Percentiles rank a stretch among this genome's conserved stretches.
These are phyloP conservation scores for Corbicula japonica DNA, from an alignment of 2,888 invertebrate species.

Conservation along the genomic window DNA sequence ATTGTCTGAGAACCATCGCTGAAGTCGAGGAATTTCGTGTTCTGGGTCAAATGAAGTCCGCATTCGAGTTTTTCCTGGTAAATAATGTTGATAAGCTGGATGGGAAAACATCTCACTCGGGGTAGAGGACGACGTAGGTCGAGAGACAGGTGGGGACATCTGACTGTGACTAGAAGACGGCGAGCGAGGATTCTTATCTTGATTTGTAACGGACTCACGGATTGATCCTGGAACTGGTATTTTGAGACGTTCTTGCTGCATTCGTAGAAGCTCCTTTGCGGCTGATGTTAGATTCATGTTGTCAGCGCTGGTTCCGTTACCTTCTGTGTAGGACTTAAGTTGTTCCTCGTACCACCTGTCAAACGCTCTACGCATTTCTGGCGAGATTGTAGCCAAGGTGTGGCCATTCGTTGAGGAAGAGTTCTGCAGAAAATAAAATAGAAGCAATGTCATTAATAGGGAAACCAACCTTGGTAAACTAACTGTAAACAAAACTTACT, in stretches of 20 bases:
- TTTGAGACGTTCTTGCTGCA: constrained; percentile 54
- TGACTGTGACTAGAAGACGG: constrained; percentile 49
- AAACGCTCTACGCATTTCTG: constrained; percentile 95
- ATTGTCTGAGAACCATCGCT: constrained; percentile 98
- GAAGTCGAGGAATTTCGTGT: constrained; percentile 97
- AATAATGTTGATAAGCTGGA: constrained; percentile 60
- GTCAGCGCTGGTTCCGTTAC: constrained; percentile 52
- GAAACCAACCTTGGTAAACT: too few relatives aligned
- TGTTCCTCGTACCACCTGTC: constrained; percentile 94
- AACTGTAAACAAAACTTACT: too few relatives aligned
- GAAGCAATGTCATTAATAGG: too few relatives aligned
- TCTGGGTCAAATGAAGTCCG: constrained; percentile 99
- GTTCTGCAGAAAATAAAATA: constrained; percentile 88
- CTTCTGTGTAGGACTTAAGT: constrained; percentile 61
- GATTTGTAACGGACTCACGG: constrained; percentile 1
- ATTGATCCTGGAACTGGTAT: constrained; percentile 13
- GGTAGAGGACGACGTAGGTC: constrained; percentile 62
- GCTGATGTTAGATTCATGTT: constrained; percentile 63
- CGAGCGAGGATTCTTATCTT: constrained; percentile 29
- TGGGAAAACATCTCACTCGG: constrained; percentile 60
- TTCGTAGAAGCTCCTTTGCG: constrained; percentile 53
- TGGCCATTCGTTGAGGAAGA: constrained; percentile 93
- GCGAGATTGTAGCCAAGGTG: constrained; percentile 89
- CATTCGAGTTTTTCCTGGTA: constrained; percentile 90
- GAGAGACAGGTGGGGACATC: constrained; percentile 39